Evolutionary conservation across 1,140 invertebrate species (phyloP), one percentile per base, ranked within the genome.

Genomic region (Drosophila azteca): DNA sequence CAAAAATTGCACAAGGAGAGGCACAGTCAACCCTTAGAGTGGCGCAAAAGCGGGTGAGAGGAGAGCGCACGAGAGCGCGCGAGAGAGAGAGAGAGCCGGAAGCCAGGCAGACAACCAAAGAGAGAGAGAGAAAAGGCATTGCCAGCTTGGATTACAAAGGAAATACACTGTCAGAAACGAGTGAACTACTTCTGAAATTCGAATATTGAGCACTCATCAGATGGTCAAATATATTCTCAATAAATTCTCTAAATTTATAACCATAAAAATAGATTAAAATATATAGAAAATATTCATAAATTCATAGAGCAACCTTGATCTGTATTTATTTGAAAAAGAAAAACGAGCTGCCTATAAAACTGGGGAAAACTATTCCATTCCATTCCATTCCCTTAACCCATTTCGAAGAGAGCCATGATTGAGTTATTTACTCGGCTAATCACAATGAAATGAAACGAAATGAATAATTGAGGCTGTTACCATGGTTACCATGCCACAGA

Each of bases 391-490:
- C 15, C 35, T 53, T 69, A 69, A 69, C 64, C 67, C 65, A 70
- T 31, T 31, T 31, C 8, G 31, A 31, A 31, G 31, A 9, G 65
- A 58, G 69, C 67, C 67, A 69, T 49, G 69, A 70, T 70, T 70
- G 65, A 70, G 67, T 70, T 58, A 70, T 70, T 69, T 43, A 55
- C 43, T 39, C 29, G 22, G 67, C 51, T 69, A 70, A 70, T 70
- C 66, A 45, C 35, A 69, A 20, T 6, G 15, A 43, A 52, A 29
- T 45, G 2, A 58, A 69, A 24, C 5, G 24, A 26, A 26, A 26
- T 26, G 24, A 26, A 26, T 70, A 70, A 70, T 70, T 69, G 67
- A 69, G 67, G 67, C 69, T 69, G 66, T 58, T 69, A 69, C 64
- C 65, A 69, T 69, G 57, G 66, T 26, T 69, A 39, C 35, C 35